These are phyloP conservation scores for Agrochola litura DNA, from an alignment of 2,888 invertebrate genomes.

Conservation along the genomic window DNA sequence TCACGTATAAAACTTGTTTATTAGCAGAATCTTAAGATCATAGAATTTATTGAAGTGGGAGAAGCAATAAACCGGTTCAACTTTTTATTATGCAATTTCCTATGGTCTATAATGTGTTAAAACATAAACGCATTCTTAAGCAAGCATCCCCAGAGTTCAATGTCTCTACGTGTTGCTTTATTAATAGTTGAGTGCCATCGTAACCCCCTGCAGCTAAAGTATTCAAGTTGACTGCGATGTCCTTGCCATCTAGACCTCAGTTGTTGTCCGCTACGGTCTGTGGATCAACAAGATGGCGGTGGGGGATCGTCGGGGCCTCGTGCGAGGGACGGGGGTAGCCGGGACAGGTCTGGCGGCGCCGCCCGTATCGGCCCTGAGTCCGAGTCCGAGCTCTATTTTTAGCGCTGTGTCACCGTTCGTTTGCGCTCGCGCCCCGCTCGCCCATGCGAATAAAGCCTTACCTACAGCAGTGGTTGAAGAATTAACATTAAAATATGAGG, in stretches of 20 bases:
- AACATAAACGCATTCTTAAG: conserved; percentile 58
- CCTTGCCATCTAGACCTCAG: conserved; percentile 79
- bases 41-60: conserved; percentile 72
- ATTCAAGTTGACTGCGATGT: conserved; percentile 74
- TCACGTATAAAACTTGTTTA: conserved; percentile 63
- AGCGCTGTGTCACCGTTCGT: conserved; percentile 89
- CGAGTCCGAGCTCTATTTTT: conserved; percentile 86
- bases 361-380: conserved; percentile 77
- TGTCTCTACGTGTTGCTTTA: conserved; percentile 61
- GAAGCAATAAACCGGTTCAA: conserved; percentile 73
- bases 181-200: conserved; percentile 61
- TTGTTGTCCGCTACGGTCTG: conserved; percentile 79
- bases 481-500: conserved; percentile 64
- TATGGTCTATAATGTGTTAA: conserved; percentile 62
- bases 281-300: conserved; percentile 86
- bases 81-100: conserved; percentile 75
- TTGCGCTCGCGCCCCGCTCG: conserved; percentile 75
- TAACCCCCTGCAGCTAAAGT: conserved; percentile 64
- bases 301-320: conserved; percentile 76
- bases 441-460: conserved; percentile 68
- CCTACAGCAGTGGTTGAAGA: conserved; percentile 66
- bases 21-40: conserved; percentile 63
- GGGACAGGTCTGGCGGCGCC: conserved; percentile 76
- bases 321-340: conserved; percentile 71
- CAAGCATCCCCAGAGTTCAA: conserved; percentile 65